Evolutionary conservation across 2,888 invertebrate genomes (phyloP), one percentile per base, ranked within the genome.

Genomic region (Margaritifera margaritifera): DNA sequence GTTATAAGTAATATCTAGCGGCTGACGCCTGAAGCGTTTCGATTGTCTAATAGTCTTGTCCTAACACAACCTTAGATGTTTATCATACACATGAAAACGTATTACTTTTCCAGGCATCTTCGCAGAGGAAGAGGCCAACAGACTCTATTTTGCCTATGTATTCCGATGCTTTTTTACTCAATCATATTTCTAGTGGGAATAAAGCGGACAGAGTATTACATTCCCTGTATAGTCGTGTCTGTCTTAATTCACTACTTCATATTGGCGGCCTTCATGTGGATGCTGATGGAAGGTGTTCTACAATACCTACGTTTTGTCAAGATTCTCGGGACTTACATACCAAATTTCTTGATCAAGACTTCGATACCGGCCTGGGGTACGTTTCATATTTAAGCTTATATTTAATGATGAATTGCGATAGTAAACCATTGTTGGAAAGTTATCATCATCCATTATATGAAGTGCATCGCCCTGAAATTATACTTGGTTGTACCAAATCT

Each of bases 251-350:
- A 94, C 81, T 94, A 94, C 85, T 92, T 93, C 25, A 92, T 94
- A 50, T 63, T 83, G 60, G 81, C 77, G 0, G 75, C 84, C n/a
- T 84, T 84, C 66, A 88, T 94, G 71, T 94, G 94, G 94, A 94
- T 94, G 94, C 87, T 94, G 22, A 92, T 94, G 62, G 93, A 94
- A 68, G 94, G 93, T 0, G 87, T 92, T 62, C 89, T 94, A 65
- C 94, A 94, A 85, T 94, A 93, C 85, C 91, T 93, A 68, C 90
- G 93, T 74, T 93, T 93, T 80, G 94, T 94, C 1, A 91, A 92
- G 66, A 93, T 94, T 0, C 89, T 94, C 61, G 93, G 93, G 15
- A 91, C 92, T 22, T 88, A 89, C 70, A 85, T 89, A 8, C 91
- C 92, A 0, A 91, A 92, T 74, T 94, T 93, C 82, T 92, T 93